phyloP scores from a whole-genome alignment of 2,888 invertebrate species.

The Lathronympha strigana region DNA sequence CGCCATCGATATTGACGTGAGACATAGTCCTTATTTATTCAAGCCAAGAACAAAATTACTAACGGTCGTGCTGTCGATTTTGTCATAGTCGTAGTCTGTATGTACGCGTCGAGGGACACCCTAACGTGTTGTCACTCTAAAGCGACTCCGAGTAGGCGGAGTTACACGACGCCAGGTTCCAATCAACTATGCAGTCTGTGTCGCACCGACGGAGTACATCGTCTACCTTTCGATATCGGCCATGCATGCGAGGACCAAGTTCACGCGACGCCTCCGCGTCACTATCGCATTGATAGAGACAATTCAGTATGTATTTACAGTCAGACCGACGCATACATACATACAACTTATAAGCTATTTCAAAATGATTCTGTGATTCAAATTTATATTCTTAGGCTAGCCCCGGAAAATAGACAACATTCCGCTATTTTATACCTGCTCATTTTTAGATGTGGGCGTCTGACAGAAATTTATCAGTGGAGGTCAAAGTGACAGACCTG shows the following conservation, averaged over 20 bases:
- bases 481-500: too few species aligned
- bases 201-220: slow-evolving; percentile 12
- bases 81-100: slow-evolving; percentile 7
- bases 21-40: background rate
- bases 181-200: slow-evolving; percentile 37
- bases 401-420: too few species aligned
- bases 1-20: background rate
- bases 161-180: slow-evolving; percentile 35
- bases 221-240: slow-evolving; percentile 20
- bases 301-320: slow-evolving; percentile 27
- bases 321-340: too few species aligned
- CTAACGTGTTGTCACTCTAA: slow-evolving; percentile 9
- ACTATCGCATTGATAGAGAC: slow-evolving; percentile 17
- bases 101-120: slow-evolving; percentile 12
- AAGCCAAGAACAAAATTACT: background rate
- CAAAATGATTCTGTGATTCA: too few species aligned
- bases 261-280: slow-evolving; percentile 6
- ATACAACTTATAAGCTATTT: too few species aligned
- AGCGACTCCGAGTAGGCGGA: slow-evolving; percentile 33
- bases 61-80: background rate
- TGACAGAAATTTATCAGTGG: too few species aligned
- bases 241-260: background rate
- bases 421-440: too few species aligned
- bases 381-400: too few species aligned
- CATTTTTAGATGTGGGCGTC: too few species aligned